Conservation (phyloP, 2,113 vertebrate species). For the Oreochromis tanganicae region DNA sequence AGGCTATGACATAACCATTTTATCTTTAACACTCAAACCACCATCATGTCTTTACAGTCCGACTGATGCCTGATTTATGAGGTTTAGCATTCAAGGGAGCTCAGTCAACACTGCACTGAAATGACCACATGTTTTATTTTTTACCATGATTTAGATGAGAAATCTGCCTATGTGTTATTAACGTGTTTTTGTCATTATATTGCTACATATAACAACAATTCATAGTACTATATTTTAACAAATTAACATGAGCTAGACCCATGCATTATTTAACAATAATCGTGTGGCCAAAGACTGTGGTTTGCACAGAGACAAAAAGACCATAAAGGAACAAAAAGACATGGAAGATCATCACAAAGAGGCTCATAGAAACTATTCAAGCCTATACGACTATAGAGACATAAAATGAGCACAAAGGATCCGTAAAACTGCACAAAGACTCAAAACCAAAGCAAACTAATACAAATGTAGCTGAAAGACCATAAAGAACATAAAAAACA, state of each 20-base stretch:
- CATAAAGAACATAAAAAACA: background rate
- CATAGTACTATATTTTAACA: background rate
- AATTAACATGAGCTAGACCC: background rate
- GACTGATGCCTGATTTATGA: background rate
- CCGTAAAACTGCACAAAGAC: background rate
- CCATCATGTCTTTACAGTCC: background rate
- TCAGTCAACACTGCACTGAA: background rate
- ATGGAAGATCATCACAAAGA: background rate
- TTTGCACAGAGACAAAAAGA: background rate
- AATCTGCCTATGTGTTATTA: background rate
- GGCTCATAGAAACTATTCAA: background rate
- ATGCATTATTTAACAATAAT: background rate
- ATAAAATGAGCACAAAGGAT: background rate
- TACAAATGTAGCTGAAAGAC: background rate
- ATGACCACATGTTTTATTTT: background rate
- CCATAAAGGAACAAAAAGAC: background rate
- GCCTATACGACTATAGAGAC: background rate
- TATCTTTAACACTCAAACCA: background rate
- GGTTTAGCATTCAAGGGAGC: background rate
- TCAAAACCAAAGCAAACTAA: accelerated
- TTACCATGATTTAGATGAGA: background rate
- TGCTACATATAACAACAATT: background rate
- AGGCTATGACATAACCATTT: background rate
- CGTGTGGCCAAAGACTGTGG: background rate
- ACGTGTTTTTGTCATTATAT: background rate